Conservation (phyloP, 2,797 vertebrate species). For the Gymnothorax reevesii region DNA sequence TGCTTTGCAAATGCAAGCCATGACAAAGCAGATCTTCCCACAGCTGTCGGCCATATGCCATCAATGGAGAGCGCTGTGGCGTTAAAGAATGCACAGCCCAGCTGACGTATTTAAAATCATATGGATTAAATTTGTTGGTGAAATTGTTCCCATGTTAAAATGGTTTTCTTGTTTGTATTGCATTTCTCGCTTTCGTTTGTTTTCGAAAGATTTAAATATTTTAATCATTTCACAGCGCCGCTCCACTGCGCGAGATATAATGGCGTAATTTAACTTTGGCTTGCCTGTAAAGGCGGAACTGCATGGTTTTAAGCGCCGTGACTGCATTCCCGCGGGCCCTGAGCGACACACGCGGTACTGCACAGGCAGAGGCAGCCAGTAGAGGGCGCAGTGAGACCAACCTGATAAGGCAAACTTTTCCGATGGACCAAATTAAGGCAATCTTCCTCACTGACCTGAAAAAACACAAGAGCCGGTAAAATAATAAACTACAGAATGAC, state of each 20-base stretch:
- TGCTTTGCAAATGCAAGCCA: slow-evolving; percentile 23
- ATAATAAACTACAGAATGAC: slow-evolving; percentile 48
- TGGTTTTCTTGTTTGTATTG: neutral
- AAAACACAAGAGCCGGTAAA: slow-evolving; percentile 60
- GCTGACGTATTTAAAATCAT: neutral
- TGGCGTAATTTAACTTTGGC: neutral
- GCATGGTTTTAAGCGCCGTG: neutral
- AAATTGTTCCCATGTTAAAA: neutral
- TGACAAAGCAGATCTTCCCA: neutral
- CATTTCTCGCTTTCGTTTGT: neutral
- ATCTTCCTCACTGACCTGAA: slow-evolving; percentile 13
- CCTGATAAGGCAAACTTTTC: neutral
- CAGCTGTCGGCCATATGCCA: neutral
- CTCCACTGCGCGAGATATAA: too few species aligned
- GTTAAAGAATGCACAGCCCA: neutral
- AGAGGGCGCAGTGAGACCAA: slow-evolving; percentile 58
- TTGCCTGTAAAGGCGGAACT: neutral
- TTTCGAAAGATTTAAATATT: too few species aligned
- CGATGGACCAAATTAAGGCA: neutral
- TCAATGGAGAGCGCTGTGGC: neutral
- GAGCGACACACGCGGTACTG: neutral
- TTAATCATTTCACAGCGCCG: neutral
- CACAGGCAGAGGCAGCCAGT: slow-evolving; percentile 47
- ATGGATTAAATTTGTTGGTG: neutral
- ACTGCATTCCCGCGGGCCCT: neutral